Conservation (phyloP, 1,140 invertebrate genomes). For the Aphelenchoides avenae region DNA sequence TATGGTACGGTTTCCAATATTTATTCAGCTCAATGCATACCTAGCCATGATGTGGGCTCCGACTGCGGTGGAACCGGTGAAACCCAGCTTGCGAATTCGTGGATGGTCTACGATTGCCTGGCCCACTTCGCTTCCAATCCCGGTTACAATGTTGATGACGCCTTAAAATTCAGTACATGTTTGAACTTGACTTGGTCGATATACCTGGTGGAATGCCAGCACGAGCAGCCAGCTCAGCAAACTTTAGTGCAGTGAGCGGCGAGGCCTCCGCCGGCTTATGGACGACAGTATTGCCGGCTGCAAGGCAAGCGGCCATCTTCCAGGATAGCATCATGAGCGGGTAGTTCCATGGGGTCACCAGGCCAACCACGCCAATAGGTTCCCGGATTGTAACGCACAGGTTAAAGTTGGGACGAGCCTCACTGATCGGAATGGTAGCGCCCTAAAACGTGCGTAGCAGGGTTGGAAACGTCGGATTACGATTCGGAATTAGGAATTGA, state of each 20-base stretch:
- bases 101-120: constrained; percentile 72
- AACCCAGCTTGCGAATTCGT: constrained; percentile 75
- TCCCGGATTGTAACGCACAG: constrained; percentile 87
- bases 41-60: constrained; percentile 71
- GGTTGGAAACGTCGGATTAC: no score
- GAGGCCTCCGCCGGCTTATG: constrained; percentile 81
- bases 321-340: constrained; percentile 87
- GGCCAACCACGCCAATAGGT: constrained; percentile 85
- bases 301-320: constrained; percentile 85
- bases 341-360: constrained; percentile 96
- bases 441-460: constrained; percentile 63
- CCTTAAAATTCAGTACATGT: no score
- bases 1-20: no score
- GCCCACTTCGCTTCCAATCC: constrained; percentile 75
- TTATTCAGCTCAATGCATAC: no score
- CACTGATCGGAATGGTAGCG: constrained; percentile 78
- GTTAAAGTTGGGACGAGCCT: constrained; percentile 65
- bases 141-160: constrained; percentile 71
- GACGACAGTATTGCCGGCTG: constrained; percentile 60
- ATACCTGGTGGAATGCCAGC: constrained; percentile 64
- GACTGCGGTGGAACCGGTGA: constrained; percentile 78
- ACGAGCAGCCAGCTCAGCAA: constrained; percentile 67
- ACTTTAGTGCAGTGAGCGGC: constrained; percentile 76
- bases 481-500: no score
- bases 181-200: constrained; percentile 57